A percentile compares a stretch with the other conserved stretches of the same genome.
These are phyloP conservation scores for Carassius auratus DNA, from an alignment of 2,113 vertebrate genomes.

Conservation along the genomic window DNA sequence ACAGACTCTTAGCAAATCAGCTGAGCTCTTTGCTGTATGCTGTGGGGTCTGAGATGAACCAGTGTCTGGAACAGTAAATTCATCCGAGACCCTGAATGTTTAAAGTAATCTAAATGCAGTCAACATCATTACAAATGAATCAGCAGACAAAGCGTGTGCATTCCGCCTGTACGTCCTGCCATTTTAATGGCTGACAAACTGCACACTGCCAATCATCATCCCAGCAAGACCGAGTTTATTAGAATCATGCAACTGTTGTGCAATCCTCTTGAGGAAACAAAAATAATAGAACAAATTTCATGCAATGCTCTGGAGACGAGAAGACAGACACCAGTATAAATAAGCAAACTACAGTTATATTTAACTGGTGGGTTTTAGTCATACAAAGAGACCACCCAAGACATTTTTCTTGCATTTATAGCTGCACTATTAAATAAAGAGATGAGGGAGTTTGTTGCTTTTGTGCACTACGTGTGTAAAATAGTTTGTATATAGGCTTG, in stretches of 20 bases:
- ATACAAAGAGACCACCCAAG: not conserved
- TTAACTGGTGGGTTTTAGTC: not conserved
- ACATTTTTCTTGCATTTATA: not conserved
- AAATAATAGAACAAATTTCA: not conserved
- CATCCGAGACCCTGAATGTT: not conserved
- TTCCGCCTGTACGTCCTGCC: not conserved
- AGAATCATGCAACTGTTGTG: not conserved
- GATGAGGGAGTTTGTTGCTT: not conserved
- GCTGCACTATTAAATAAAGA: not conserved
- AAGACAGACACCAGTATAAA: not conserved
- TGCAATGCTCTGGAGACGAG: not conserved
- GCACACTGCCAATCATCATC: not conserved
- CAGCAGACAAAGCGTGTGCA: too few relatives aligned
- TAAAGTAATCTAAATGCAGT: not conserved
- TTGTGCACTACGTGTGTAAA: not conserved
- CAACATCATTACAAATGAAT: not conserved
- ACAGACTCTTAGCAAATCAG: not conserved
- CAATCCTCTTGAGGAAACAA: not conserved
- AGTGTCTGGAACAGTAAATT: not conserved
- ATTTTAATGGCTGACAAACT: conserved; percentile 8
- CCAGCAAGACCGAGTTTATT: not conserved
- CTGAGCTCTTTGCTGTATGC: too few relatives aligned
- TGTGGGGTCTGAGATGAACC: not conserved
- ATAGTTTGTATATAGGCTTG: too few relatives aligned
- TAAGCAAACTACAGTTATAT: not conserved